Conservation (phyloP, 2,113 vertebrate species). For the Dipodomys spectabilis region DNA sequence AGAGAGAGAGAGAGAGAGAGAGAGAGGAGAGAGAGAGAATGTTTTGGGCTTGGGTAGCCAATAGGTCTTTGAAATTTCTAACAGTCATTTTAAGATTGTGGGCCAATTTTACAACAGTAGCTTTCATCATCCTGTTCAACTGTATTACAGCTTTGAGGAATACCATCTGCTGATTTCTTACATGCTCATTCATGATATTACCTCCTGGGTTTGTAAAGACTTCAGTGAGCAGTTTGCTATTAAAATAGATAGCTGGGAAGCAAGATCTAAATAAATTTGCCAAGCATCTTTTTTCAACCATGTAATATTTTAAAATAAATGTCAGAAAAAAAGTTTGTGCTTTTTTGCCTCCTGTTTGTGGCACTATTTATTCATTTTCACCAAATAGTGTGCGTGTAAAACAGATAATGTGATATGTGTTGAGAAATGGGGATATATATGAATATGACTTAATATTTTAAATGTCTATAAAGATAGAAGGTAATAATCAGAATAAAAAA, state of each 20-base stretch:
- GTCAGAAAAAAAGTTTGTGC: not conserved
- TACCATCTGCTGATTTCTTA: conserved; percentile 36
- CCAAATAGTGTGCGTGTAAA: not conserved
- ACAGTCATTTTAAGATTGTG: conserved; percentile 61
- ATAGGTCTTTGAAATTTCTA: conserved; percentile 60
- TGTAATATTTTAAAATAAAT: not conserved
- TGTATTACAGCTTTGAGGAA: not conserved
- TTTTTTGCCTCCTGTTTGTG: not conserved
- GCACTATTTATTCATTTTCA: not conserved
- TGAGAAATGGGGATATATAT: not conserved
- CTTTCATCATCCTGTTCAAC: conserved; percentile 24
- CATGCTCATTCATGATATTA: conserved; percentile 44
- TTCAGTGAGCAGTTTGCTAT: conserved; percentile 56
- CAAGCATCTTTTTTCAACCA: not conserved
- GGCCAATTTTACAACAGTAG: conserved; percentile 42
- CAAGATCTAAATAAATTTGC: conserved; percentile 8
- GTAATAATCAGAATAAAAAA: too few species aligned
- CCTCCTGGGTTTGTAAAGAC: conserved; percentile 54
- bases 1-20: conserved; percentile 27
- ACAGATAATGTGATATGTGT: not conserved
- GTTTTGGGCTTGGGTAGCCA: conserved; percentile 39
- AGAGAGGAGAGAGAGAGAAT: not conserved
- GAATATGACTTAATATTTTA: too few species aligned
- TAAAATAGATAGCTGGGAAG: conserved; percentile 48
- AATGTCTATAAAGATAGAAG: too few species aligned